These are phyloP conservation scores for Thryonomys swinderianus DNA, from an alignment of 2,113 vertebrate genomes.

Conservation along the genomic window DNA sequence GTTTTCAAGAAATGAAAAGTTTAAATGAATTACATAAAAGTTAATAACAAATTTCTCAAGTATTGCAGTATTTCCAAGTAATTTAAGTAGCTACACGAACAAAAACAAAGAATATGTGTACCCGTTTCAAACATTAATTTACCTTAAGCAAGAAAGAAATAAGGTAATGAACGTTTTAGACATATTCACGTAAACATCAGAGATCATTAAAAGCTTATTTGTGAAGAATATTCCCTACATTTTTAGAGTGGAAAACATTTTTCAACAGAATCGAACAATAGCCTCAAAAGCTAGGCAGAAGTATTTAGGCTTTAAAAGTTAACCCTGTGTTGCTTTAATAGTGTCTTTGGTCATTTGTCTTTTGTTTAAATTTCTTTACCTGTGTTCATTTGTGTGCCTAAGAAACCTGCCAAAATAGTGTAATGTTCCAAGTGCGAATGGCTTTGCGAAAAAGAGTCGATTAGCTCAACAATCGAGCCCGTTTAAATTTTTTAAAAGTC, in stretches of 20 bases:
- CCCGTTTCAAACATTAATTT: constrained; percentile 52
- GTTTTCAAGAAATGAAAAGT: constrained; percentile 35
- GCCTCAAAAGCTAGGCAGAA: constrained; percentile 12
- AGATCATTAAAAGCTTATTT: constrained; percentile 35
- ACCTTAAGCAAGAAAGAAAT: constrained; percentile 16
- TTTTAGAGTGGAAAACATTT: constrained; percentile 41
- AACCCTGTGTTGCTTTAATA: background rate
- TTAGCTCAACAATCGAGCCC: background rate
- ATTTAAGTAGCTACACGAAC: constrained; percentile 13
- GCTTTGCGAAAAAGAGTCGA: constrained; percentile 22
- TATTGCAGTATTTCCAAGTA: constrained; percentile 39
- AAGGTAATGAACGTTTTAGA: constrained; percentile 45
- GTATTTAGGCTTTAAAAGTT: constrained; percentile 44
- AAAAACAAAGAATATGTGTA: constrained; percentile 18
- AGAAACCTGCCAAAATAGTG: constrained; percentile 20
- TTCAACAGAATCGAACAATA: background rate
- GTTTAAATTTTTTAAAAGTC: background rate
- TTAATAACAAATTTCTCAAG: constrained; percentile 40
- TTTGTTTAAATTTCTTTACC: constrained; percentile 48
- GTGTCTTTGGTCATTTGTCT: background rate
- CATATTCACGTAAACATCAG: background rate
- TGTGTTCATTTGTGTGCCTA: constrained; percentile 22
- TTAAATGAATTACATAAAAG: background rate
- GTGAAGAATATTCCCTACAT: constrained; percentile 13
- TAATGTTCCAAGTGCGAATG: background rate